phyloP scores from a whole-genome alignment of 2,888 invertebrate genomes.

The Nomada fabriciana region DNA sequence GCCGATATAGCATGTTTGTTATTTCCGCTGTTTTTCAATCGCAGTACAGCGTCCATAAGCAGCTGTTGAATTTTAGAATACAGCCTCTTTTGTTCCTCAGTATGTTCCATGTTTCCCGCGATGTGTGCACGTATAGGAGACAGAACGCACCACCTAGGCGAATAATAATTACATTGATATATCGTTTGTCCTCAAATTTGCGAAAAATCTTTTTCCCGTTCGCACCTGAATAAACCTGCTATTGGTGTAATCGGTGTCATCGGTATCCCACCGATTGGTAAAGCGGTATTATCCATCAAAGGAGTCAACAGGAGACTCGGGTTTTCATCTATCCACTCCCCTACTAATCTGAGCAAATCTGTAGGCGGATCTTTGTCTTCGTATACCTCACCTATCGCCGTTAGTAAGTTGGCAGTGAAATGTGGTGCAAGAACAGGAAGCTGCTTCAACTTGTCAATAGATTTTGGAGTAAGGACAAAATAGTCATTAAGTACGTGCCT shows the following conservation, averaged over 20 bases:
- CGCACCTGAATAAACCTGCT: slow-evolving; percentile 89
- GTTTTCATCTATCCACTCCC: slow-evolving; percentile 83
- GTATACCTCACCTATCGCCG: slow-evolving; percentile 93
- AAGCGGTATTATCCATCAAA: slow-evolving; percentile 85
- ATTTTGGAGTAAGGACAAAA: slow-evolving; percentile 91
- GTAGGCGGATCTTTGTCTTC: slow-evolving; percentile 81
- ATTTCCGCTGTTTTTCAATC: slow-evolving; percentile 78
- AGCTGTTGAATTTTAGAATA: slow-evolving; percentile 82
- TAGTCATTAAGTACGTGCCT: slow-evolving; percentile 93
- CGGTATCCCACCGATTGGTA: slow-evolving; percentile 92
- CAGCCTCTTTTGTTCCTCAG: slow-evolving; percentile 72
- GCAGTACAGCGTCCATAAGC: slow-evolving; percentile 82
- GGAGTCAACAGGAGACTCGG: slow-evolving; percentile 80
- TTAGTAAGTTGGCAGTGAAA: slow-evolving; percentile 95
- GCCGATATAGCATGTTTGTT: slow-evolving; percentile 83
- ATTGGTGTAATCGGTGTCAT: slow-evolving; percentile 94
- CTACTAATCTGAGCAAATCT: slow-evolving; percentile 78
- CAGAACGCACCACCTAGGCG: slow-evolving; percentile 80
- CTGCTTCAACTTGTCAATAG: slow-evolving; percentile 88
- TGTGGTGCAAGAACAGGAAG: slow-evolving; percentile 92
- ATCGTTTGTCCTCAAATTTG: neutral
- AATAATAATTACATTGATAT: slow-evolving; percentile 14
- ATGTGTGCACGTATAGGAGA: slow-evolving; percentile 74
- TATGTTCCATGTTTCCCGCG: slow-evolving; percentile 57
- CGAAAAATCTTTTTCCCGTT: neutral